A percentile compares a stretch with the other conserved stretches of the same genome.
Evolutionary conservation across 2,888 invertebrate species (phyloP).

Genomic region (Tortricodes alternella): DNA sequence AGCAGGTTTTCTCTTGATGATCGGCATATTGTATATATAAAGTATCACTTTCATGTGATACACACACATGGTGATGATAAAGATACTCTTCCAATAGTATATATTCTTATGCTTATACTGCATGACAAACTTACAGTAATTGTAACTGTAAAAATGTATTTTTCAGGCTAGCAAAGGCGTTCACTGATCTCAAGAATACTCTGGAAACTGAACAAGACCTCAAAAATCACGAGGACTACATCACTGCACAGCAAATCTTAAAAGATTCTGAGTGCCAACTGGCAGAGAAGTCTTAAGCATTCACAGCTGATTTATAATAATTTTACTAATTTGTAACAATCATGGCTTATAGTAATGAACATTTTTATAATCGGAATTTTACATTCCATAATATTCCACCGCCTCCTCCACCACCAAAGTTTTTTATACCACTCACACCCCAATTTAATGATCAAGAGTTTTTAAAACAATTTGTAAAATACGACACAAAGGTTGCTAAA

Average conservation of each 20-base stretch:
- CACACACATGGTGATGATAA: too few species aligned
- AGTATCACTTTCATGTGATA: too few species aligned
- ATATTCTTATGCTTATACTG: too few species aligned
- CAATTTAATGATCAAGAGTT: constrained; percentile 51
- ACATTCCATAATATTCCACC: constrained; percentile 68
- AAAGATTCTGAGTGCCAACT: constrained; percentile 86
- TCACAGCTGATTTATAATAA: constrained; percentile 40
- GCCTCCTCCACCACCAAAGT: constrained; percentile 49
- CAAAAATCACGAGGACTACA: constrained; percentile 88
- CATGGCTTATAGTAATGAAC: constrained; percentile 66
- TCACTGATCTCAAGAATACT: constrained; percentile 87
- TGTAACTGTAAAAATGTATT: neutral
- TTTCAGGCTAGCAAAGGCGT: constrained; percentile 87
- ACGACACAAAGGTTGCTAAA: constrained; percentile 22
- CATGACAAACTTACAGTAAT: too few species aligned
- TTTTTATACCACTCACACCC: constrained; percentile 42
- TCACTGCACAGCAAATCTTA: constrained; percentile 85
- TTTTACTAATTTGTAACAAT: constrained; percentile 57
- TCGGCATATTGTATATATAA: too few species aligned
- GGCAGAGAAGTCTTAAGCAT: constrained; percentile 52
- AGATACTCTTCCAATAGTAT: too few species aligned
- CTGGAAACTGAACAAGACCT: constrained; percentile 90
- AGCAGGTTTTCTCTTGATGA: too few species aligned
- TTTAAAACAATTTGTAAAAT: constrained; percentile 51
- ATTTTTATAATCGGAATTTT: constrained; percentile 61